Base-by-base conservation (phyloP, 2,888 invertebrate genomes). In the Agonopterix alstromeriana region DNA sequence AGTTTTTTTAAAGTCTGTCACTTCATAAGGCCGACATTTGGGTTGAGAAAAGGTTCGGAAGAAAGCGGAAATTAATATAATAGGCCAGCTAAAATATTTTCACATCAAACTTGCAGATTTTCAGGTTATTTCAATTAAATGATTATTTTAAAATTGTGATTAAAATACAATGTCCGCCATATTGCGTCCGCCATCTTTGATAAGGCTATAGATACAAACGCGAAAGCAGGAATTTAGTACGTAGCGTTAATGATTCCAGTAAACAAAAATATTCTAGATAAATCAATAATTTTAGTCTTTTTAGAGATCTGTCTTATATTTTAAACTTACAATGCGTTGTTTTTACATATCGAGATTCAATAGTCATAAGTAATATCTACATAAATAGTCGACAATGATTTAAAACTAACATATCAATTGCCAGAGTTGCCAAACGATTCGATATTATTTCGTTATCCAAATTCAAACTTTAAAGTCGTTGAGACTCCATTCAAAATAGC, bases 21-120 rank as follows among this genome's bases (percentile, higher is more conserved):
- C 5, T 27, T 27, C 27, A 27, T 27, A n/a, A 10, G 10, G 40
- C 11, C 9, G 10, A 14, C 10, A 44, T 10, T 35, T 35, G 10
- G 35, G 9, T 47, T 27, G 27, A 27, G 27, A 27, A 27, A 27
- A 5, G 27, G 5, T 27, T 27, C 27, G 27, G 27, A 27, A 27
- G 7, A 27, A 27, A 27, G 27, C 27, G 27, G 27, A 27, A 27
- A 27, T 38, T 11, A 41, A 47, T 11, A 43, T 11, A 35, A 46
- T 51, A 48, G 51, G 36, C 51, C 51, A 48, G 51, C 51, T 51
- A 51, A 47, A 14, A 38, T 49, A 38, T 38, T 46, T 17, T 38
- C 49, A 12, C 43, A 27, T 27, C 5, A 27, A 27, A 27, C 27
- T 27, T 27, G 27, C 7, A 0, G 27, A 27, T 27, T 27, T 27